phyloP scores from a whole-genome alignment of 2,888 invertebrate genomes.

The Cinara cedri region DNA sequence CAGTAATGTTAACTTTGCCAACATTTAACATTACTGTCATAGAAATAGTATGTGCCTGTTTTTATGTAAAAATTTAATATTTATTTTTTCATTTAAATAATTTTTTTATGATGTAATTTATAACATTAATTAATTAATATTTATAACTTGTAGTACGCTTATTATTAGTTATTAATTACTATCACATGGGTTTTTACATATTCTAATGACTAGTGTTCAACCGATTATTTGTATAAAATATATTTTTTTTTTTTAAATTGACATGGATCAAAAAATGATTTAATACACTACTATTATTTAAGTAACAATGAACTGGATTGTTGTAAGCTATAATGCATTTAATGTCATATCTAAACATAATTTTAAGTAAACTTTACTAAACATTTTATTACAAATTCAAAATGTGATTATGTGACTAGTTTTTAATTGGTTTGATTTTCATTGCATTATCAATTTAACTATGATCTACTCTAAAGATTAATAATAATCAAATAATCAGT shows the following conservation, averaged over 20 bases:
- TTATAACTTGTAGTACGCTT: slow-evolving; percentile 14
- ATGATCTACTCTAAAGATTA: no score
- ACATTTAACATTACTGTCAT: not conserved
- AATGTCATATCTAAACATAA: not conserved
- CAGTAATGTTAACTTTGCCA: not conserved
- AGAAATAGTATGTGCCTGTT: not conserved
- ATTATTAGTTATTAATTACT: slow-evolving; percentile 12
- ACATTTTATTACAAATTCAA: no score
- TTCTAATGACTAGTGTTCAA: slow-evolving; percentile 29
- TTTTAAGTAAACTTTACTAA: not conserved
- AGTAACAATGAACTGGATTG: not conserved
- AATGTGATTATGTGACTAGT: no score
- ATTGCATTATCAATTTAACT: no score
- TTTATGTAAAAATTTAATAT: not conserved
- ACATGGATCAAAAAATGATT: slow-evolving; percentile 6
- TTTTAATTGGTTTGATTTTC: no score
- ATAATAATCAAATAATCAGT: no score
- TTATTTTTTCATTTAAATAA: not conserved
- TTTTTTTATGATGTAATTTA: not conserved
- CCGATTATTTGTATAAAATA: not conserved
- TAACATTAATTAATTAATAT: not conserved
- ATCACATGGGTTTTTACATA: not conserved
- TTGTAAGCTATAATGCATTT: not conserved
- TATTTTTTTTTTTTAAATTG: not conserved
- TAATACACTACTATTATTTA: not conserved